Conservation (phyloP, 2,113 vertebrate species). For the Pachypanchax playfairii region DNA sequence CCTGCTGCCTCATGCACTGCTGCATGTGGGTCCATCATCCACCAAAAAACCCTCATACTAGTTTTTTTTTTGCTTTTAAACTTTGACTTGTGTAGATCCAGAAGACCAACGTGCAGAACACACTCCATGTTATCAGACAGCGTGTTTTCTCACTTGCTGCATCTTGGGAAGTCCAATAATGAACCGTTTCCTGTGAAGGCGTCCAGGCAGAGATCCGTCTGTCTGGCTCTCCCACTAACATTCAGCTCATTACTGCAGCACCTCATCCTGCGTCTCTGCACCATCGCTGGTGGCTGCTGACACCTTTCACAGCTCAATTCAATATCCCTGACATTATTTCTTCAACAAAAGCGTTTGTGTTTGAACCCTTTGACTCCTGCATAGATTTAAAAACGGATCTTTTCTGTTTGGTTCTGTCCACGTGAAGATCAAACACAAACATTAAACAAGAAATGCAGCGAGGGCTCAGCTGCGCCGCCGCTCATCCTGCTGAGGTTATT, state of each 20-base stretch:
- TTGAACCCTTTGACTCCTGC: conserved; percentile 16
- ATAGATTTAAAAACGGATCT: conserved; percentile 1
- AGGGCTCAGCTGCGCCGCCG: conserved; percentile 33
- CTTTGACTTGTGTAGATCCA: too few species aligned
- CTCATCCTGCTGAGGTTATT: conserved; percentile 33
- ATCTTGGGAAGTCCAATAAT: too few species aligned
- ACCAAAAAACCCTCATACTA: too few species aligned
- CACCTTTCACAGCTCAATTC: not conserved
- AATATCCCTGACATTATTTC: not conserved
- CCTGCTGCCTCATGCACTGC: too few species aligned
- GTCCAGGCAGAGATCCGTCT: not conserved
- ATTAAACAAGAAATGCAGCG: conserved; percentile 10
- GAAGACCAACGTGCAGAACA: too few species aligned
- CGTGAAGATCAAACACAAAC: conserved; percentile 1
- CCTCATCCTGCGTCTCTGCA: not conserved
- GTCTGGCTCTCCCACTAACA: not conserved
- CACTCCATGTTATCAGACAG: too few species aligned
- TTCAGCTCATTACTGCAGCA: conserved; percentile 1
- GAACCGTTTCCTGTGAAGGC: not conserved
- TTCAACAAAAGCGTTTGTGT: not conserved
- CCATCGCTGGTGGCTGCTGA: not conserved
- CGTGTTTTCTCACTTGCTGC: too few species aligned
- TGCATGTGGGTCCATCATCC: too few species aligned
- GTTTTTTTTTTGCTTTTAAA: too few species aligned
- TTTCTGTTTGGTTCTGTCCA: conserved; percentile 18